phyloP scores from a whole-genome alignment of 1,140 invertebrate species.

The Zaprionus ornatus region DNA sequence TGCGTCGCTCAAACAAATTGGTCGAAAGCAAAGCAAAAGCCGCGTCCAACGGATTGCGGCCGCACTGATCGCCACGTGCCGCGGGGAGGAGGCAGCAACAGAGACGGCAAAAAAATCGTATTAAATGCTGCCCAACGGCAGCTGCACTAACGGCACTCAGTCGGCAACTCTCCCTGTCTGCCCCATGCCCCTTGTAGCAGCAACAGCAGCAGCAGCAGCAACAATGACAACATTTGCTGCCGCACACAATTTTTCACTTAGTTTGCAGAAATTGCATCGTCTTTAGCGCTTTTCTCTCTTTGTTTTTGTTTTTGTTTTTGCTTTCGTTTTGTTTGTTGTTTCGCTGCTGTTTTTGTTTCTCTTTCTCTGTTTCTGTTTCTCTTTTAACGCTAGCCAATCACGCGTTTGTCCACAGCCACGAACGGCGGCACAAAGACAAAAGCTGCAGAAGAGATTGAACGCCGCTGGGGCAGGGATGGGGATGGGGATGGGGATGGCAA shows the following conservation, averaged over 20 bases:
- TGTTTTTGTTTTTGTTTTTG: constrained; percentile 37
- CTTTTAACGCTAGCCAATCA: constrained; percentile 65
- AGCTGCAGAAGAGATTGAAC: constrained; percentile 43
- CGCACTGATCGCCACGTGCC: constrained; percentile 37
- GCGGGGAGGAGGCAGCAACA: background rate
- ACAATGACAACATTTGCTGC: constrained; percentile 49
- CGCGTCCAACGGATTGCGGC: constrained; percentile 18
- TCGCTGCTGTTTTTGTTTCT: constrained; percentile 29
- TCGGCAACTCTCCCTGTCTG: background rate
- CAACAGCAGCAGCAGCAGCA: background rate
- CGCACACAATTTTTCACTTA: constrained; percentile 54
- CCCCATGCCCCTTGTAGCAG: constrained; percentile 6
- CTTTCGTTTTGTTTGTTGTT: constrained; percentile 25
- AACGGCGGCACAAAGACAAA: constrained; percentile 44
- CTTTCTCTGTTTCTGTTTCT: constrained; percentile 5
- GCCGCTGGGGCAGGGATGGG: background rate
- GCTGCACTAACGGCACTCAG: constrained; percentile 32
- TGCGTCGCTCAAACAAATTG: constrained; percentile 57
- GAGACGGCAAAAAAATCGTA: constrained; percentile 25
- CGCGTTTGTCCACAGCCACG: constrained; percentile 60
- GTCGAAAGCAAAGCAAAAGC: constrained; percentile 45
- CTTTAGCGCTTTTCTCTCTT: constrained; percentile 20
- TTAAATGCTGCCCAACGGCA: constrained; percentile 35
- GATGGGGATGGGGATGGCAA: constrained; percentile 21
- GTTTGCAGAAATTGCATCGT: constrained; percentile 42